A percentile compares a stretch with the other conserved stretches of the same genome.
Conservation (phyloP, 2,113 vertebrate genomes). For the Leucoraja erinaceus region DNA sequence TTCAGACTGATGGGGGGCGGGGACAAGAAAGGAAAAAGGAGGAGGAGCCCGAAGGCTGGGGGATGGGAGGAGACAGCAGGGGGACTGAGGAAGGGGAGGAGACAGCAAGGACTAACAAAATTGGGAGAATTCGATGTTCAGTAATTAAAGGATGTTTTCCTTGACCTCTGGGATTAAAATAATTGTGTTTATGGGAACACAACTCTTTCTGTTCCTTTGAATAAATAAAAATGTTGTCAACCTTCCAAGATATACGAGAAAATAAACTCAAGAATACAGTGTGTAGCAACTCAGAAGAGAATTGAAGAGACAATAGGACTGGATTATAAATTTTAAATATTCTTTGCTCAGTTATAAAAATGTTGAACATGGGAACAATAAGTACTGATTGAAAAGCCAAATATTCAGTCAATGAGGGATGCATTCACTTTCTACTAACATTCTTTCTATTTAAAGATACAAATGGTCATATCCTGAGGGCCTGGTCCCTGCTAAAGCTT, state of each 20-base stretch:
- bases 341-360: neutral
- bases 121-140: too few species aligned
- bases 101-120: too few species aligned
- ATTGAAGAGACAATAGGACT: neutral
- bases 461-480: neutral
- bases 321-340: neutral
- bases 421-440: neutral
- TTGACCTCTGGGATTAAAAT: neutral
- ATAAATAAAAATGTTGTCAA: neutral
- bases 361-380: neutral
- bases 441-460: neutral
- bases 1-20: too few species aligned
- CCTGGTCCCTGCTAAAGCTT: neutral
- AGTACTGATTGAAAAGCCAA: neutral
- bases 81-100: too few species aligned
- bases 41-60: too few species aligned
- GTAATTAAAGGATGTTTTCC: neutral
- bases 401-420: neutral
- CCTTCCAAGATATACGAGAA: neutral
- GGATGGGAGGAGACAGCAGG: too few species aligned
- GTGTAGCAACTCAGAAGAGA: neutral
- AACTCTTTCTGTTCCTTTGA: neutral
- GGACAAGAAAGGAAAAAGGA: too few species aligned
- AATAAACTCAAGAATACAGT: neutral
- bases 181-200: neutral